A percentile compares a stretch with the other conserved stretches of the same genome.
phyloP scores from a whole-genome alignment of 2,888 invertebrate species.

The Ophion ventricosus region DNA sequence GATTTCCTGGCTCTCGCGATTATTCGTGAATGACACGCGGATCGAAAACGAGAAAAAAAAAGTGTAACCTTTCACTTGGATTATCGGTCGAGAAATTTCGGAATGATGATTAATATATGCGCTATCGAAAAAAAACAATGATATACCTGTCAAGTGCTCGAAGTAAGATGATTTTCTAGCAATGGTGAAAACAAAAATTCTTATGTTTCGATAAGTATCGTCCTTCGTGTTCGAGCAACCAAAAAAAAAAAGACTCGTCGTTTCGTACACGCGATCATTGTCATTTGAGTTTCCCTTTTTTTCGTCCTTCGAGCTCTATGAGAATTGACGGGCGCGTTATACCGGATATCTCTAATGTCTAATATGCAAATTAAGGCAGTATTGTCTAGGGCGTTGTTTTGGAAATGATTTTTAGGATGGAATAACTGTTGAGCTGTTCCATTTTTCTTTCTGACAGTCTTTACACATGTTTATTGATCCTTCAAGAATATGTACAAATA shows the following conservation, averaged over 20 bases:
- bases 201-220: neutral
- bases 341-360: conserved; percentile 50
- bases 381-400: too few species aligned
- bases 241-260: conserved; percentile 2
- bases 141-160: neutral
- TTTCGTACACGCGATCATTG: neutral
- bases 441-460: too few species aligned
- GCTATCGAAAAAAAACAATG: conserved; percentile 1
- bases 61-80: conserved; percentile 47
- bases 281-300: conserved; percentile 5
- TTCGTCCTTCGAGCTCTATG: conserved; percentile 29
- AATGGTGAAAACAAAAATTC: conserved; percentile 9
- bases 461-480: too few species aligned
- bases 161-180: conserved; percentile 7
- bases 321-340: conserved; percentile 32
- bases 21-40: conserved; percentile 25
- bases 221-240: neutral
- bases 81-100: conserved; percentile 9
- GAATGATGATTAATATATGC: neutral
- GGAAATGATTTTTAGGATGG: too few species aligned
- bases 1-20: conserved; percentile 25
- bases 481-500: too few species aligned
- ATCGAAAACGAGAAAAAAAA: conserved; percentile 4
- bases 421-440: too few species aligned
- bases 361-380: conserved; percentile 57